These are phyloP conservation scores for Agriopis leucophaearia DNA, from an alignment of 2,888 invertebrate species.

Conservation along the genomic window DNA sequence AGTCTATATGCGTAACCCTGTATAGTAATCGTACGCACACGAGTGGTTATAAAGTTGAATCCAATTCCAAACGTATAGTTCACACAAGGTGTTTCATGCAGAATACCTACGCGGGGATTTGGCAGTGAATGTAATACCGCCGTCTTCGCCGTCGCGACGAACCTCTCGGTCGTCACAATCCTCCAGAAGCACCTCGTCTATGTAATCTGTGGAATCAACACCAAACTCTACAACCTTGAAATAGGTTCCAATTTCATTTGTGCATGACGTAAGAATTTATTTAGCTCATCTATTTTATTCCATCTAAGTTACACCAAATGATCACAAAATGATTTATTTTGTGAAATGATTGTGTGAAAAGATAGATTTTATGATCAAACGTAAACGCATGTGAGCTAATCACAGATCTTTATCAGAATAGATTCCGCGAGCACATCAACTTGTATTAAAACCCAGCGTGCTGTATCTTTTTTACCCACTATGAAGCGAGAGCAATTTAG, in stretches of 20 bases:
- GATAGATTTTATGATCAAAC: conserved; percentile 41
- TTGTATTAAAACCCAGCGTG: too few relatives aligned
- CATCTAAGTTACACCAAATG: conserved; percentile 20
- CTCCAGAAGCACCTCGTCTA: conserved; percentile 92
- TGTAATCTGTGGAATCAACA: conserved; percentile 89
- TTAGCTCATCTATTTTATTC: conserved; percentile 34
- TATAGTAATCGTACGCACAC: too few relatives aligned
- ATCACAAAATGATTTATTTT: too few relatives aligned
- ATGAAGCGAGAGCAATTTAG: too few relatives aligned
- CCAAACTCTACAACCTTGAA: conserved; percentile 33
- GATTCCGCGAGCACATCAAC: too few relatives aligned
- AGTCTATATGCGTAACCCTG: too few relatives aligned
- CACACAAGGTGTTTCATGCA: conserved; percentile 73
- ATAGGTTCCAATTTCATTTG: conserved; percentile 34
- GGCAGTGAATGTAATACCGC: conserved; percentile 96
- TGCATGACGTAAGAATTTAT: conserved; percentile 32
- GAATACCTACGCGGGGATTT: conserved; percentile 94
- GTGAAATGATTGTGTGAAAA: conserved; percentile 38
- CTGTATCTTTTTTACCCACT: too few relatives aligned
- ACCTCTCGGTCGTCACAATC: conserved; percentile 83
- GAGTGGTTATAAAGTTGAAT: conserved; percentile 41
- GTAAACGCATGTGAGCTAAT: conserved; percentile 38
- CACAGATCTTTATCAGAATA: neutral
- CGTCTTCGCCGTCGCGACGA: conserved; percentile 90
- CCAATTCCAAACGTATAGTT: conserved; percentile 74